A percentile compares a stretch with the other conserved stretches of the same genome.
phyloP scores from a whole-genome alignment of 2,888 invertebrate species.

The Tetheella fluctuosa region DNA sequence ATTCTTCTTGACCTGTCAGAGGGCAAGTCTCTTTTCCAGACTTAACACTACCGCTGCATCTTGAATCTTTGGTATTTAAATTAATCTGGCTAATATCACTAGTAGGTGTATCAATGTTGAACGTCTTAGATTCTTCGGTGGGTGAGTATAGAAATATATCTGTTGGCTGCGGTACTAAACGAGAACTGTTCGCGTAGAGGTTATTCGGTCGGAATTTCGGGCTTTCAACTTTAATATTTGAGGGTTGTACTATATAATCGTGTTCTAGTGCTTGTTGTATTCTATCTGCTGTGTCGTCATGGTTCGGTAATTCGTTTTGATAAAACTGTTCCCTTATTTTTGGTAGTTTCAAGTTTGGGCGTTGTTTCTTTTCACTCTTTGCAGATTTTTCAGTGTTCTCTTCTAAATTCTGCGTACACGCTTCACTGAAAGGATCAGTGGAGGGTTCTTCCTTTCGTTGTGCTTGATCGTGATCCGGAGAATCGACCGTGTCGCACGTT shows the following conservation, averaged over 20 bases:
- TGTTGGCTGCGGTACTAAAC: conserved; percentile 70
- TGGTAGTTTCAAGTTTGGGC: conserved; percentile 74
- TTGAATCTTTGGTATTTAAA: conserved; percentile 70
- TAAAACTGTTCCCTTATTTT: conserved; percentile 77
- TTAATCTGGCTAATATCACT: conserved; percentile 81
- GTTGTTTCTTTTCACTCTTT: conserved; percentile 67
- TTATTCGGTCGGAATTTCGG: conserved; percentile 80
- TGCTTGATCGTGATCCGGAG: conserved; percentile 49
- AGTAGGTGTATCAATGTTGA: conserved; percentile 77
- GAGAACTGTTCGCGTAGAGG: conserved; percentile 75
- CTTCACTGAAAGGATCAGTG: conserved; percentile 78
- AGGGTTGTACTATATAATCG: conserved; percentile 86
- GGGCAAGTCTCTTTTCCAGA: conserved; percentile 72
- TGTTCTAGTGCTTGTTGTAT: conserved; percentile 81
- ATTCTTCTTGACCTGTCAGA: conserved; percentile 87
- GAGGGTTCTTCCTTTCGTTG: conserved; percentile 38
- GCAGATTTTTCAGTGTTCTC: conserved; percentile 48
- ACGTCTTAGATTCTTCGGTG: conserved; percentile 78
- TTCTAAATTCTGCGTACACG: conserved; percentile 75
- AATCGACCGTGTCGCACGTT: conserved; percentile 72
- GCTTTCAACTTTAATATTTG: conserved; percentile 84
- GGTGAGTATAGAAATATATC: conserved; percentile 78
- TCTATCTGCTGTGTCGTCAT: conserved; percentile 61
- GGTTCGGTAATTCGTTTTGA: conserved; percentile 74
- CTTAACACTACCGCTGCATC: conserved; percentile 71